A percentile compares a stretch with the other conserved stretches of the same genome.
phyloP scores from a whole-genome alignment of 2,113 vertebrate species.

The Accipiter virgatus region DNA sequence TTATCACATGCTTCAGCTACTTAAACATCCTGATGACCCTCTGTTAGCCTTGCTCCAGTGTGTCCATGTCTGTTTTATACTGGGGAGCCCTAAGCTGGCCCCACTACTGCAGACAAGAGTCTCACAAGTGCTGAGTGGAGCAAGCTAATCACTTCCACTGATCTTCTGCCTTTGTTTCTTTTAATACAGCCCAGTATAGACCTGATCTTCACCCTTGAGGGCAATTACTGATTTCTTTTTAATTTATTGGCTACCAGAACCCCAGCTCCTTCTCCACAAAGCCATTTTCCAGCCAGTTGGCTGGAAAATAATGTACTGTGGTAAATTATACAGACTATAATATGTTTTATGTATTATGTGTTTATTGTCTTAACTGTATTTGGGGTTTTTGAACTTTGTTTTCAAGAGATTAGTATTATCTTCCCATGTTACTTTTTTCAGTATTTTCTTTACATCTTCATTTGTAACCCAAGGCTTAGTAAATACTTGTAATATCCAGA shows the following conservation, averaged over 20 bases:
- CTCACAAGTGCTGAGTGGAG: background rate
- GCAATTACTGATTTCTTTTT: background rate
- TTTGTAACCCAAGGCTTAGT: background rate
- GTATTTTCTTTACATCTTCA: background rate
- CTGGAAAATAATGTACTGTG: background rate
- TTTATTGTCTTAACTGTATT: background rate
- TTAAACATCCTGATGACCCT: background rate
- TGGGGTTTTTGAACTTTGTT: background rate
- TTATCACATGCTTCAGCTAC: background rate
- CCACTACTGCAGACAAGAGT: background rate
- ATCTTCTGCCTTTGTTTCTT: background rate
- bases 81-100: background rate
- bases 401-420: background rate
- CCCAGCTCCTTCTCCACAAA: background rate
- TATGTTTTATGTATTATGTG: background rate
- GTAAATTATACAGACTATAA: background rate
- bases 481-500: background rate
- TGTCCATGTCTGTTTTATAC: too few relatives aligned
- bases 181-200: background rate
- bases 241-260: background rate
- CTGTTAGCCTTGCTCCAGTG: background rate
- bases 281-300: background rate
- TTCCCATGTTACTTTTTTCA: background rate
- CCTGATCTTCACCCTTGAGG: background rate
- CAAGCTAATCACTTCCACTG: background rate